phyloP scores from a whole-genome alignment of 2,888 invertebrate species.

The Alloscopus bannaensis region DNA sequence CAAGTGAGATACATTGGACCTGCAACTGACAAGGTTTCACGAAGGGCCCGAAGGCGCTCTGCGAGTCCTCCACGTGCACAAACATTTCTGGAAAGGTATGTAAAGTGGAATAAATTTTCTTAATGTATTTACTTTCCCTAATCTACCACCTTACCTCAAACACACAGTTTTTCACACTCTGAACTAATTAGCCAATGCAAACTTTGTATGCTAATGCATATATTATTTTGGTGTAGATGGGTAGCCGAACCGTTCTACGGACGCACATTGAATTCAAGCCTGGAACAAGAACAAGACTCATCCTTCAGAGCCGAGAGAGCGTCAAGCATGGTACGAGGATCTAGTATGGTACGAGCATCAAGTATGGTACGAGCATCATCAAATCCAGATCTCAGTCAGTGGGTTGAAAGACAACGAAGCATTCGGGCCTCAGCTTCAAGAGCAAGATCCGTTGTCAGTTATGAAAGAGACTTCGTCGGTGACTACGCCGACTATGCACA shows the following conservation, averaged over 20 bases:
- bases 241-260: conserved; percentile 72
- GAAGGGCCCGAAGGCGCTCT: conserved; percentile 54
- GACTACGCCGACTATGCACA: conserved; percentile 42
- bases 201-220: neutral
- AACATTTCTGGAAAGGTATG: conserved; percentile 70
- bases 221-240: conserved; percentile 55
- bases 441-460: conserved; percentile 49
- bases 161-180: too few relatives aligned
- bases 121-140: too few relatives aligned
- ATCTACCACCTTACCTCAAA: too few relatives aligned
- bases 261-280: conserved; percentile 41
- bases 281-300: conserved; percentile 22
- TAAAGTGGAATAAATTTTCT: conserved; percentile 11
- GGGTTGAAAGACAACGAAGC: conserved; percentile 29
- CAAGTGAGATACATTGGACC: conserved; percentile 70
- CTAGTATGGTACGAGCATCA: conserved; percentile 13
- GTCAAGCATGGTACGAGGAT: conserved; percentile 32
- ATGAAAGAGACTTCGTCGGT: conserved; percentile 33
- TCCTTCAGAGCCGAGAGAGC: conserved; percentile 11
- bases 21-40: conserved; percentile 22
- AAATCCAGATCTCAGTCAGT: conserved; percentile 37
- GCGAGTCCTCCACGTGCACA: conserved; percentile 70
- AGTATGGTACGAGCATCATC: conserved; percentile 49
- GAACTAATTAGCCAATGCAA: conserved; percentile 10
- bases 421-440: conserved; percentile 53